Evolutionary conservation across 2,888 invertebrate species (phyloP).

Genomic region (Caenorhabditis plicata): DNA sequence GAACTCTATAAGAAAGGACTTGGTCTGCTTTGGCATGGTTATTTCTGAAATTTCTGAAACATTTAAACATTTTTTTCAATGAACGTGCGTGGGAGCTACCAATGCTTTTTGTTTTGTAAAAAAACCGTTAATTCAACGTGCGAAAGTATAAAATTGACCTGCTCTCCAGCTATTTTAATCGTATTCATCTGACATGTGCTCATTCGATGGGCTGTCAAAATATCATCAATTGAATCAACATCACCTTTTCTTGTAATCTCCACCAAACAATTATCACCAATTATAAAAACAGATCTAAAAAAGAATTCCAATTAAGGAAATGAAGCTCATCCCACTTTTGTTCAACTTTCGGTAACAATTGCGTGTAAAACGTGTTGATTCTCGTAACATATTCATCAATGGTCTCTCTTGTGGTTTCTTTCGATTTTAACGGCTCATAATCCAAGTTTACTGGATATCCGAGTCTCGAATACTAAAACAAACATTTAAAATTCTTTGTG

Average conservation of each 20-base stretch:
- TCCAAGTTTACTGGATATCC: constrained; percentile 26
- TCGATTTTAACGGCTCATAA: constrained; percentile 16
- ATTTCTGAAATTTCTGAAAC: too few species aligned
- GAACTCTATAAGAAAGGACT: too few species aligned
- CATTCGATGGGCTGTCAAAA: constrained; percentile 10
- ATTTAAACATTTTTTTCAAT: too few species aligned
- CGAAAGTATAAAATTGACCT: too few species aligned
- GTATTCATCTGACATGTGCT: constrained; percentile 15
- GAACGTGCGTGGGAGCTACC: too few species aligned
- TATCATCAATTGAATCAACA: constrained; percentile 17
- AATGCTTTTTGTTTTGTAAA: too few species aligned
- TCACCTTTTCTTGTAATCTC: constrained; percentile 12
- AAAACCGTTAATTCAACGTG: too few species aligned
- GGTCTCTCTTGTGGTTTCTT: constrained; percentile 6
- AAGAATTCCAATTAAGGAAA: neutral
- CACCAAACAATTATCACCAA: constrained; percentile 18
- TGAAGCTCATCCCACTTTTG: constrained; percentile 9
- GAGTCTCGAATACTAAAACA: constrained; percentile 17
- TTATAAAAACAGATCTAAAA: constrained; percentile 20
- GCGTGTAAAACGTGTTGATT: constrained; percentile 4
- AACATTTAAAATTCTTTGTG: neutral
- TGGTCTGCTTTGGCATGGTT: too few species aligned
- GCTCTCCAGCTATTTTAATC: constrained; percentile 1
- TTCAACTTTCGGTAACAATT: constrained; percentile 15
- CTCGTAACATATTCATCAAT: constrained; percentile 15